These are phyloP conservation scores for Mallateleia sp. DNA, from an alignment of 2,888 invertebrate species.

Conservation along the genomic window DNA sequence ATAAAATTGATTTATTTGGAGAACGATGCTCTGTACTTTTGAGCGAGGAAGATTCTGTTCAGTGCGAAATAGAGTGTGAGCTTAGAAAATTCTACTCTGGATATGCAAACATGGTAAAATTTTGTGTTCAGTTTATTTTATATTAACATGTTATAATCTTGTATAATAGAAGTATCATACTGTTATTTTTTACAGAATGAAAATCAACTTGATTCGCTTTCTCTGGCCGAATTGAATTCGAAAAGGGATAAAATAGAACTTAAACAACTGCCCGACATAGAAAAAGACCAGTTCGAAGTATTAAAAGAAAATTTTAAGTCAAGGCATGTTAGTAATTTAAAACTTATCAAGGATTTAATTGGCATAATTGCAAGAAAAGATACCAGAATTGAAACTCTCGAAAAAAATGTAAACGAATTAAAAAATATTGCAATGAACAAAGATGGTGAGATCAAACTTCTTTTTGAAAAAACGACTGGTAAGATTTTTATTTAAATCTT, in stretches of 20 bases:
- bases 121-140: too few relatives aligned
- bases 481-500: conserved; percentile 39
- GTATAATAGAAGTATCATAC: background rate
- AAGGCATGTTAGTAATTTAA: conserved; percentile 86
- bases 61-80: conserved; percentile 66
- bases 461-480: conserved; percentile 86
- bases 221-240: conserved; percentile 46
- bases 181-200: conserved; percentile 53
- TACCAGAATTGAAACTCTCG: conserved; percentile 83
- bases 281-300: conserved; percentile 84
- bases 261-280: conserved; percentile 84
- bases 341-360: conserved; percentile 84
- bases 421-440: conserved; percentile 85
- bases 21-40: conserved; percentile 69
- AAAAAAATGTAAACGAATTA: conserved; percentile 85
- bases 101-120: conserved; percentile 59
- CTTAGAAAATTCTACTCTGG: conserved; percentile 67
- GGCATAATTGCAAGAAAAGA: conserved; percentile 83
- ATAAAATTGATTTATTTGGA: conserved; percentile 59
- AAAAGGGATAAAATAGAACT: conserved; percentile 88
- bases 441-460: conserved; percentile 86
- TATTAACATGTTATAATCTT: background rate
- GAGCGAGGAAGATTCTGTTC: conserved; percentile 66
- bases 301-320: conserved; percentile 85
- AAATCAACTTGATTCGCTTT: conserved; percentile 46